phyloP scores from a whole-genome alignment of 2,888 invertebrate species.

The Nebria salina region DNA sequence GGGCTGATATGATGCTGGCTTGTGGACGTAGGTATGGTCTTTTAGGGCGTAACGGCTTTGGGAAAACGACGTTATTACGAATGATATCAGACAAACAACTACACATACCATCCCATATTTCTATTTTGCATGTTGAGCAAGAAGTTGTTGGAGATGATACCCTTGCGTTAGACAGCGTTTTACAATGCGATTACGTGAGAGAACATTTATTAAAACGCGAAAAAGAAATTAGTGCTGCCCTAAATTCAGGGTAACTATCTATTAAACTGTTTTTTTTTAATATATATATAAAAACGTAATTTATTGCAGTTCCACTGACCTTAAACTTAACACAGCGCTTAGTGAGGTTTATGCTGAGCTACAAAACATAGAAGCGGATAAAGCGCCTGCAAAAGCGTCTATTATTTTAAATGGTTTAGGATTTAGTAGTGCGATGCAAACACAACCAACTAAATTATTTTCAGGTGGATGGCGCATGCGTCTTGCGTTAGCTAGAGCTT shows the following conservation, averaged over 20 bases:
- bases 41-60: conserved; percentile 96
- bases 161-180: conserved; percentile 66
- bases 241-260: conserved; percentile 8
- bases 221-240: conserved; percentile 66
- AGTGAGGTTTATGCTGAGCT: conserved; percentile 86
- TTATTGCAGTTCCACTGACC: conserved; percentile 66
- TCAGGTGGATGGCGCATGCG: conserved; percentile 99
- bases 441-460: conserved; percentile 88
- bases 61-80: conserved; percentile 94
- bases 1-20: conserved; percentile 88
- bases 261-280: too few species aligned
- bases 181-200: conserved; percentile 17
- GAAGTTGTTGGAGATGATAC: conserved; percentile 98
- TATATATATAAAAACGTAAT: conserved; percentile 29
- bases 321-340: conserved; percentile 71
- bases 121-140: conserved; percentile 96
- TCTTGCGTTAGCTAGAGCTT: conserved; percentile 92
- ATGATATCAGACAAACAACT: conserved; percentile 94
- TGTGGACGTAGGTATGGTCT: conserved; percentile 96
- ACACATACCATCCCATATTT: conserved; percentile 93
- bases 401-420: conserved; percentile 96
- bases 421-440: conserved; percentile 90
- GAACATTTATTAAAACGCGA: conserved; percentile 19
- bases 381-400: conserved; percentile 94
- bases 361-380: conserved; percentile 92